Evolutionary conservation across 35 echinoderm and acorn worm species (phyloP).

Genomic region (Lytechinus pictus): DNA sequence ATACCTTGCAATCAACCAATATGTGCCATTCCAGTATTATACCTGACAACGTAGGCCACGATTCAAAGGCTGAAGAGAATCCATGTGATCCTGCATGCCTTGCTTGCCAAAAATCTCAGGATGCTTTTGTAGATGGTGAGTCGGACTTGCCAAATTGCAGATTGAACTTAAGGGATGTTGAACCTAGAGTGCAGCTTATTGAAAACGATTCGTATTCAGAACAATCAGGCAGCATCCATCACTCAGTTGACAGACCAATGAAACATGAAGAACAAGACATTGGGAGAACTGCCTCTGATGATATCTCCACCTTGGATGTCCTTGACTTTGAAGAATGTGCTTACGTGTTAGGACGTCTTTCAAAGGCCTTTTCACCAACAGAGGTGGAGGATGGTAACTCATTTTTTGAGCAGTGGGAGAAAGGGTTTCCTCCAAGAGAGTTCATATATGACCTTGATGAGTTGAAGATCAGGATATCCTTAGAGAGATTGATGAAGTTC

Average conservation of each 20-base stretch:
- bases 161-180: background rate
- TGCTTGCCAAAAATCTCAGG: background rate
- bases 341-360: background rate
- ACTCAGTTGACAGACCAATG: background rate
- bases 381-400: background rate
- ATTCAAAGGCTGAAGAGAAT: background rate
- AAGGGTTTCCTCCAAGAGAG: background rate
- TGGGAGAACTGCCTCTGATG: background rate
- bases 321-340: background rate
- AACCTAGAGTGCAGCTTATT: background rate
- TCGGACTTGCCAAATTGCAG: background rate
- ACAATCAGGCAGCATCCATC: background rate
- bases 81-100: background rate
- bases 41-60: background rate
- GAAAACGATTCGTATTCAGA: background rate
- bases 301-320: background rate
- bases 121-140: background rate
- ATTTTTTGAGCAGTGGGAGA: conserved; percentile 40
- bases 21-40: background rate
- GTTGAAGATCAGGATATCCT: background rate
- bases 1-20: background rate
- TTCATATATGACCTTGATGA: background rate
- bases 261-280: background rate
- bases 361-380: background rate
- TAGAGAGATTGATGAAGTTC: background rate